Conservation (phyloP, 2,888 invertebrate genomes). For the Brenthis daphne region DNA sequence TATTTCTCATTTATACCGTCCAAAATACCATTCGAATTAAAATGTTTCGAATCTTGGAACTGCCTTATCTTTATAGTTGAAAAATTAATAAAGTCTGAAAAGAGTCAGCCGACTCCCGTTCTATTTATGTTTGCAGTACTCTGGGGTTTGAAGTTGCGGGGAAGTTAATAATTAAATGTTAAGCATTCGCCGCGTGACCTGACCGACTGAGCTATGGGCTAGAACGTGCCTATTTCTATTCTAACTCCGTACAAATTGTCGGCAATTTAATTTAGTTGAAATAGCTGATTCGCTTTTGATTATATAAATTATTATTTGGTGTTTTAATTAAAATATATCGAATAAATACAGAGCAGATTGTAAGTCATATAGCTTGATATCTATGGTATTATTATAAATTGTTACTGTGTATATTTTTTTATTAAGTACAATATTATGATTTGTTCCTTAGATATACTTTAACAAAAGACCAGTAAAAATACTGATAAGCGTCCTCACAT, state of each 20-base stretch:
- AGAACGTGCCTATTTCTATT: slow-evolving; percentile 32
- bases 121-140: slow-evolving; percentile 44
- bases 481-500: too few species aligned
- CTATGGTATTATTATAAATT: too few species aligned
- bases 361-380: too few species aligned
- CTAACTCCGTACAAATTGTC: slow-evolving; percentile 28
- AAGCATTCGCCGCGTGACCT: slow-evolving; percentile 44
- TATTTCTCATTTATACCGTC: slow-evolving; percentile 11
- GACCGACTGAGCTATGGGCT: slow-evolving; percentile 36
- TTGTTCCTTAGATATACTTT: too few species aligned
- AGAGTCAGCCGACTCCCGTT: slow-evolving; percentile 39
- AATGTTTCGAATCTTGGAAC: slow-evolving; percentile 30
- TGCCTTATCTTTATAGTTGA: slow-evolving; percentile 31
- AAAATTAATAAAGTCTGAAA: slow-evolving; percentile 40
- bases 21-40: slow-evolving; percentile 17
- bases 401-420: too few species aligned
- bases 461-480: too few species aligned
- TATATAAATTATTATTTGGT: slow-evolving; percentile 17
- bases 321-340: neutral
- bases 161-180: slow-evolving; percentile 49
- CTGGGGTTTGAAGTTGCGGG: slow-evolving; percentile 43
- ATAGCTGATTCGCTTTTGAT: slow-evolving; percentile 18
- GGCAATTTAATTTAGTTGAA: slow-evolving; percentile 24
- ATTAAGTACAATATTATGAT: too few species aligned
- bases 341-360: neutral